Base-by-base conservation (phyloP, 2,888 invertebrate species). In the Nemapogon koenigi region DNA sequence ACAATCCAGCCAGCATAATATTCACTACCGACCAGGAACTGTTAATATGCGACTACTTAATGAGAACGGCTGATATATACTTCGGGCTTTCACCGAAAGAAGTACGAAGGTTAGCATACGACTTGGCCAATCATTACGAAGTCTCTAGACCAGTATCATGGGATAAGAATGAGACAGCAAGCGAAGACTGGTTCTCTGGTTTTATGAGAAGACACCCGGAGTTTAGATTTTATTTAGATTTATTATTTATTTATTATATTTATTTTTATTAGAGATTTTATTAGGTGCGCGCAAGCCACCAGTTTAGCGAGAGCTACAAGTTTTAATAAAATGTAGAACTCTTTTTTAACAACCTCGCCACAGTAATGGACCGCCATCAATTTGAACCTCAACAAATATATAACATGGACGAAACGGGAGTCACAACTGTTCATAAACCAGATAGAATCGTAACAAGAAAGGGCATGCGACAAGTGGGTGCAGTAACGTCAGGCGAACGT, bases 341-440 rank as follows among this genome's bases (percentile, higher is more conserved):
- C n/a, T n/a, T n/a, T n/a, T n/a, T n/a, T n/a, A n/a, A n/a, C n/a
- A n/a, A n/a, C n/a, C n/a, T n/a, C n/a, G n/a, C n/a, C n/a, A n/a
- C n/a, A n/a, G n/a, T n/a, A n/a, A n/a, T n/a, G n/a, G n/a, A n/a
- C n/a, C n/a, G n/a, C n/a, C 11, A 37, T 14, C 27, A 26, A 4
- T 32, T 41, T 31, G 38, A 14, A 3, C 28, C 37, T 16, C 13
- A 11, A 14, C 26, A 42, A 22, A 46, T 47, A 16, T 43, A 42
- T 38, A 46, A 47, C 35, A 18, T 44, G 13, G 47, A 43, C 28
- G 43, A 47, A 31, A 46, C 40, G 2, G 35, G 35, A 14, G 35
- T 35, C 11, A 29, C 31, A 16, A 41, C 41, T 6, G 31, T 39
- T 14, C 39, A 29, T n/a, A 41, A 39, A 30, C 39, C 41, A 18